Base-by-base conservation (phyloP, 1,140 invertebrate species). In the Danaus plexippus region DNA sequence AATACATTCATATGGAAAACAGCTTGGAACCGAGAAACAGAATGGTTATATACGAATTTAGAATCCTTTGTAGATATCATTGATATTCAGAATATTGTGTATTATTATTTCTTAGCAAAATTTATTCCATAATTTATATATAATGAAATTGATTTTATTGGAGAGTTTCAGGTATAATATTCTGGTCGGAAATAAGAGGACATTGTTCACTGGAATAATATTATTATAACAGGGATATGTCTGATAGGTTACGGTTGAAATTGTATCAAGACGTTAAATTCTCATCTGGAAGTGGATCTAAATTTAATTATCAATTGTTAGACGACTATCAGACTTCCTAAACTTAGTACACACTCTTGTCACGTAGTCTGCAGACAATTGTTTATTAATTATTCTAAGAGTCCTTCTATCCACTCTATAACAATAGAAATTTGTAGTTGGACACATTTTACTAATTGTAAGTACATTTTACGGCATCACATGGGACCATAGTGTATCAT, bases 1-100 rank as follows among this genome's bases (percentile, higher is more conserved):
- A 57, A 67, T 67, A 71, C 63, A 73, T 73, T 71, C 64, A 60
- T 67, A 68, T 65, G 60, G 69, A 66, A 67, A 67, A 65, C 55
- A 52, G 45, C 22, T 52, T 43, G 50, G 56, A 57, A 45, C 22
- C 22, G 22, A 32, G 22, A 32, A 32, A 32, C 22, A 32, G 22
- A 32, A 32, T 32, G 22, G 22, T 32, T 32, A 32, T 32, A 32
- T 32, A 32, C 22, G 22, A 32, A 32, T 32, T 32, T 32, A 32
- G 22, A 32, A 32, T 32, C 22, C 22, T 32, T 32, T 32, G 22
- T 32, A 48, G n/a, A 48, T 48, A 48, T 48, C 47, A 11, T 47
- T 15, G 9, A 48, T 22, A 48, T 11, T 48, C 13, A 32, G 22
- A 32, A 32, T 32, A 32, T 32, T 49, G 22, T 32, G 22, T 32